These are phyloP conservation scores for Tyria jacobaeae DNA, from an alignment of 2,888 invertebrate genomes.

Conservation along the genomic window DNA sequence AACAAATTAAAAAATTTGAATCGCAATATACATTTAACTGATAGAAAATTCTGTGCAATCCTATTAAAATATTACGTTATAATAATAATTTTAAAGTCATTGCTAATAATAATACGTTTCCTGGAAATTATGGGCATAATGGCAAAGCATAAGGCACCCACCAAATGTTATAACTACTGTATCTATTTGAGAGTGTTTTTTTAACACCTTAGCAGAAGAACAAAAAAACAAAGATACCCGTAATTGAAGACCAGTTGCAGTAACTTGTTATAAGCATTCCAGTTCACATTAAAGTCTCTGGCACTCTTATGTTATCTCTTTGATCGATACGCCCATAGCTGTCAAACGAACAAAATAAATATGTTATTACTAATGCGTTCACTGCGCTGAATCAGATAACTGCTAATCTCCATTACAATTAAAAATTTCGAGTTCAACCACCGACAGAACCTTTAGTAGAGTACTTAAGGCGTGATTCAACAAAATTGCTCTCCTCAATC, in stretches of 20 bases:
- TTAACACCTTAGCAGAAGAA: constrained; percentile 44
- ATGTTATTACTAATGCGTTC: constrained; percentile 84
- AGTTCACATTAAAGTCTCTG: constrained; percentile 65
- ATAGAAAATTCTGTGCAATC: no score
- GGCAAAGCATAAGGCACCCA: neutral
- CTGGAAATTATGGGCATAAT: no score
- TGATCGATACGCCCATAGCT: constrained; percentile 82
- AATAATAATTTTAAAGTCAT: no score
- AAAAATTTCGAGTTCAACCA: constrained; percentile 76
- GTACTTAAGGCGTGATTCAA: constrained; percentile 57
- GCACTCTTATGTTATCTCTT: constrained; percentile 67
- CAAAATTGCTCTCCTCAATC: constrained; percentile 48
- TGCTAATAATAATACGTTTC: no score
- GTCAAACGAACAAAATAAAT: constrained; percentile 84
- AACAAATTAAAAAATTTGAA: no score
- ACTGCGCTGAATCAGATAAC: constrained; percentile 79
- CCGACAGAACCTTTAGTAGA: constrained; percentile 58
- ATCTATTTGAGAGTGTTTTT: constrained; percentile 22
- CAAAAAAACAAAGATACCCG: constrained; percentile 55
- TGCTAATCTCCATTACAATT: constrained; percentile 85
- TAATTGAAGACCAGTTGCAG: constrained; percentile 73
- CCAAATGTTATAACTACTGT: constrained; percentile 18
- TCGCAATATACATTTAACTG: no score
- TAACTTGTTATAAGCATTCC: constrained; percentile 59
- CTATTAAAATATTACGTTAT: no score